Evolutionary conservation across 2,113 vertebrate genomes (phyloP), one percentile per base, ranked within the genome.

Genomic region (Centrocercus urophasianus): DNA sequence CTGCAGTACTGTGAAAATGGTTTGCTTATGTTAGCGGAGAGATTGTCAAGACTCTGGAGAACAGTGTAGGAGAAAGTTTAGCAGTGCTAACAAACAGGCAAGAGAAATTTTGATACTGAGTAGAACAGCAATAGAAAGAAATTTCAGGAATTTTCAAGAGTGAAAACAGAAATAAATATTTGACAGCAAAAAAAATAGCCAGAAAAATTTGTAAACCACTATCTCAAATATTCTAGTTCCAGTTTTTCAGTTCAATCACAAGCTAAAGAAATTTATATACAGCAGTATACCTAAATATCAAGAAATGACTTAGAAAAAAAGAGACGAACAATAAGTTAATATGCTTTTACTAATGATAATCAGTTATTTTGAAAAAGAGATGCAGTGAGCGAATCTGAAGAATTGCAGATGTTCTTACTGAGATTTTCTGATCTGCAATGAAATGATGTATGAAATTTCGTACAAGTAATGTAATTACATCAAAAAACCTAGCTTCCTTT

Each of bases 391-490:
- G 88, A 88, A 47, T 5, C 13, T 9, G 3, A 79, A 75, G 8
- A 65, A n/a, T 3, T 52, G 16, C 1, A 69, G 19, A 14, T 45
- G 0, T 30, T 13, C 24, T 54, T 78, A 27, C 25, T 11, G 20
- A 72, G 16, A 48, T 5, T 22, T 21, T 5, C 10, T 7, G 18
- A 28, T 24, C 69, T n/a, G 3, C 15, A 83, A 10, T 11, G 54
- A 85, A 80, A 32, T 1, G 1, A 8, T 19, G 30, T 5, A 63
- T 7, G 4, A 64, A 85, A 54, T 85, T 54, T 43, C 83, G 17
- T 20, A 34, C 8, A 30, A 66, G 32, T 50, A 50, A n/a, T 0
- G 1, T 36, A 4, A 57, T 5, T 7, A 54, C 1, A 8, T 3
- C 16, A 27, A 86, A 88, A 83, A 60, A 36, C 2, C 5, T 47